phyloP scores from a whole-genome alignment of 1,140 invertebrate species.

The Araneus ventricosus region DNA sequence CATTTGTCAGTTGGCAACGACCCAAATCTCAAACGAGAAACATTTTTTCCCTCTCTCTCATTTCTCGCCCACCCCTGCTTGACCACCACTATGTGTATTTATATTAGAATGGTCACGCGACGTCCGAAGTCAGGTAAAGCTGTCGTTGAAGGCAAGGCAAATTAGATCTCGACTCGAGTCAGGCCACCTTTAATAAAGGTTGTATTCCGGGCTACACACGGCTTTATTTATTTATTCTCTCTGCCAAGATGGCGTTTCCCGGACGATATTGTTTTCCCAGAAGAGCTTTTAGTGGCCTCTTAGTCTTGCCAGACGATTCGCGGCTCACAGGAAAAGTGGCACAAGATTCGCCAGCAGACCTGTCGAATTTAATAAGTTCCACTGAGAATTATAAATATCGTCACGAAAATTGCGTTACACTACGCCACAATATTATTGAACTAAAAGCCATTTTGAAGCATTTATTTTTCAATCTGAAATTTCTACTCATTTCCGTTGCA shows the following conservation, averaged over 20 bases:
- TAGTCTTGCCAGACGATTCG: not conserved
- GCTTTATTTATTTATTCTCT: conserved; percentile 35
- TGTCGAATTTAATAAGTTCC: not conserved
- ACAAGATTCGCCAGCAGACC: not conserved
- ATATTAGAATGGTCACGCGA: conserved; percentile 66
- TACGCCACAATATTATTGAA: no score
- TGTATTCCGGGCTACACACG: conserved; percentile 24
- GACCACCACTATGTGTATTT: conserved; percentile 38
- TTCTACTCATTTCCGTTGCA: no score
- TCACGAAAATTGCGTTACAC: no score
- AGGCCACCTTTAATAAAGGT: conserved; percentile 52
- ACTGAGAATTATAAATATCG: no score
- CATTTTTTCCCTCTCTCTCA: not conserved
- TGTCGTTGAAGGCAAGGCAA: conserved; percentile 32
- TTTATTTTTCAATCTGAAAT: no score
- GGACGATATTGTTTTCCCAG: conserved; percentile 53
- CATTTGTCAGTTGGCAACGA: conserved; percentile 56
- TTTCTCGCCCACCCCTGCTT: not conserved
- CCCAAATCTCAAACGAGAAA: conserved; percentile 48
- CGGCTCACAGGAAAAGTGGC: not conserved
- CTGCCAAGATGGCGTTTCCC: not conserved
- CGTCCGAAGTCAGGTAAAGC: conserved; percentile 42
- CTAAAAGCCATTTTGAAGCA: no score
- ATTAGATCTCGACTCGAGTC: conserved; percentile 48
- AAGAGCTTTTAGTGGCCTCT: conserved; percentile 58